Evolutionary conservation across 2,113 vertebrate species (phyloP), one percentile per base, ranked within the genome.

Genomic region (Pelecanus crispus): DNA sequence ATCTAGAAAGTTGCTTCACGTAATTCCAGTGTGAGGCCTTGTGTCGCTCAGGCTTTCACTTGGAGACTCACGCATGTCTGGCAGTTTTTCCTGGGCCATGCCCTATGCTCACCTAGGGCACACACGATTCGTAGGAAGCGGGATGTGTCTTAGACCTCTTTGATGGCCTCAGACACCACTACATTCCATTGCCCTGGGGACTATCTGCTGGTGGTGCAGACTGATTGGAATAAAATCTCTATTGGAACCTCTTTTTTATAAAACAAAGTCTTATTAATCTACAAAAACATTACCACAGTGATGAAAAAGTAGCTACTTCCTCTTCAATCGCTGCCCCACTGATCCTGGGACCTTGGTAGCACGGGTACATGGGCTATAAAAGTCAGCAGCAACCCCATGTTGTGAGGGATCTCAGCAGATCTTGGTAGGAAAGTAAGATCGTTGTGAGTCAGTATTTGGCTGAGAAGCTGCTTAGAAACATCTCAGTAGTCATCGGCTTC

Each of bases 261-360:
- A 25, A 42, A 62, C 56, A 16, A n/a, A 10, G 71, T 32, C 32
- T 55, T 81, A 59, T 24, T 75, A 55, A 52, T 68, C 11, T 13
- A 42, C 31, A 22, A 45, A 81, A 90, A 25, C 28, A 13, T 38
- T 34, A 45, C 10, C 17, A 7, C 7, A 11, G 55, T 16, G 9
- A 18, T 70, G 82, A 31, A 44, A 81, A 90, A 22, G n/a, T 19
- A 58, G 29, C 29, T 88, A 28, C 36, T 65, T 61, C 62, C 32
- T 61, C 38, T 63, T 32, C n/a, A 11, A 47, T 34, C 1, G 0
- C 40, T 72, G 56, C 5, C 14, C 20, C 0, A 0, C 31, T 61
- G 36, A n/a, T 20, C 13, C 49, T 25, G 40, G 56, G 56, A 55
- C 45, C 40, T 50, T 13, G n/a, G 42, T 25, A 81, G 36, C 50